Conservation (phyloP, 2,888 invertebrate species). For the Dicyrtomina minuta region DNA sequence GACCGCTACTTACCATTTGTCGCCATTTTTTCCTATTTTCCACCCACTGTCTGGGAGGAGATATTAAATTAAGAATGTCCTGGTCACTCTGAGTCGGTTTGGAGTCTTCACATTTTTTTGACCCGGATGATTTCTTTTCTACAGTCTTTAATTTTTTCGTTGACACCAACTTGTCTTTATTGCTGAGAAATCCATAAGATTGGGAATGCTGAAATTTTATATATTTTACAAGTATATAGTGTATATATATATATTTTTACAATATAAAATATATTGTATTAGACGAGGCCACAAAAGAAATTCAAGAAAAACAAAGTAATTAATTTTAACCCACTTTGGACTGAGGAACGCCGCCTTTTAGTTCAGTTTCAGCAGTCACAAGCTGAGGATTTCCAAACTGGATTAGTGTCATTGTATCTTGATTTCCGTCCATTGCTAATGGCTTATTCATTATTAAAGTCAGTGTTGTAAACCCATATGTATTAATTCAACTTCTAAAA, state of each 20-base stretch:
- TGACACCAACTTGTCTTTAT: not conserved
- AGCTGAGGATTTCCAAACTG: conserved; percentile 21
- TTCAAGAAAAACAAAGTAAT: not conserved
- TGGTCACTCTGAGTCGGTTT: conserved; percentile 1
- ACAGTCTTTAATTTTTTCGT: not conserved
- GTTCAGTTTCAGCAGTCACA: conserved; percentile 6
- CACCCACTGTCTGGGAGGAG: conserved; percentile 14
- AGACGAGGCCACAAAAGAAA: too few species aligned
- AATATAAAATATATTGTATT: not conserved
- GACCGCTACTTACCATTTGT: conserved; percentile 14
- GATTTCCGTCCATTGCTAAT: not conserved
- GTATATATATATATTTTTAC: not conserved
- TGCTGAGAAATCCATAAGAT: conserved; percentile 6
- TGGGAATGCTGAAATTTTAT: not conserved
- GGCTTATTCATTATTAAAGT: not conserved
- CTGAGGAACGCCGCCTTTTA: too few species aligned
- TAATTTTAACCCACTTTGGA: not conserved
- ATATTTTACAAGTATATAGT: too few species aligned
- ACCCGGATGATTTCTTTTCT: not conserved
- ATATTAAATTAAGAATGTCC: conserved; percentile 26
- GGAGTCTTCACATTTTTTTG: not conserved
- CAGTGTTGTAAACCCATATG: too few species aligned
- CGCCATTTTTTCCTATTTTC: conserved; percentile 14
- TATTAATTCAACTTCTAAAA: too few species aligned
- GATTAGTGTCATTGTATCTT: not conserved